Percentiles rank a stretch among this genome's conserved stretches.
phyloP scores from a whole-genome alignment of 2,113 vertebrate species.

The Microtus oregoni region DNA sequence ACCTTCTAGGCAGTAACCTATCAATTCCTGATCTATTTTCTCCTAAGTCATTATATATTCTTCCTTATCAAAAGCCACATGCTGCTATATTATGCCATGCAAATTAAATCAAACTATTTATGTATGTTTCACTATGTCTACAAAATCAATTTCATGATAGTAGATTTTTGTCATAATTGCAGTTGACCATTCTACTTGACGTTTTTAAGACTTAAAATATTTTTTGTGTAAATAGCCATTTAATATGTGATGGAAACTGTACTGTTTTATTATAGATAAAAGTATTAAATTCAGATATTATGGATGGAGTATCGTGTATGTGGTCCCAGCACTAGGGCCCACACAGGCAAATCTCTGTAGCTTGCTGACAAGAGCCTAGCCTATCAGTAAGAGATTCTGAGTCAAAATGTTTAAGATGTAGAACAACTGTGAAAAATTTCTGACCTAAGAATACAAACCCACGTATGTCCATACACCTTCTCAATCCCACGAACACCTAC shows the following conservation, averaged over 20 bases:
- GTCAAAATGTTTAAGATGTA: background rate
- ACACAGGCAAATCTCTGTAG: too few species aligned
- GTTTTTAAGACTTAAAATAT: slow-evolving; percentile 18
- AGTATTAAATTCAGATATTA: background rate
- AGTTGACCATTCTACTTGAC: background rate
- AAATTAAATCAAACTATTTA: background rate
- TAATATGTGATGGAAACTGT: background rate
- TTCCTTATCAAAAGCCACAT: background rate
- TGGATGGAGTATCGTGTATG: background rate
- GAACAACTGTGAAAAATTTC: background rate
- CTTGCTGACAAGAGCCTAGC: background rate
- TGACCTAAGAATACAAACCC: background rate
- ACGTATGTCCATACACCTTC: too few species aligned
- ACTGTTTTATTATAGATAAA: background rate
- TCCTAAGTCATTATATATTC: background rate
- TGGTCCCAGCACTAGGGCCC: too few species aligned
- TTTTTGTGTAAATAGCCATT: background rate
- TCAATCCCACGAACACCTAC: background rate
- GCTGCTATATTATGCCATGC: background rate
- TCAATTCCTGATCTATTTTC: too few species aligned
- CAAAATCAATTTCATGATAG: background rate
- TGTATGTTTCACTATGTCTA: background rate
- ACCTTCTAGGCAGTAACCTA: background rate
- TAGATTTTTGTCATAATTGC: background rate
- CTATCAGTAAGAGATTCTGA: background rate